Conservation (phyloP, 2,888 invertebrate genomes). For the Cephonodes hylas region DNA sequence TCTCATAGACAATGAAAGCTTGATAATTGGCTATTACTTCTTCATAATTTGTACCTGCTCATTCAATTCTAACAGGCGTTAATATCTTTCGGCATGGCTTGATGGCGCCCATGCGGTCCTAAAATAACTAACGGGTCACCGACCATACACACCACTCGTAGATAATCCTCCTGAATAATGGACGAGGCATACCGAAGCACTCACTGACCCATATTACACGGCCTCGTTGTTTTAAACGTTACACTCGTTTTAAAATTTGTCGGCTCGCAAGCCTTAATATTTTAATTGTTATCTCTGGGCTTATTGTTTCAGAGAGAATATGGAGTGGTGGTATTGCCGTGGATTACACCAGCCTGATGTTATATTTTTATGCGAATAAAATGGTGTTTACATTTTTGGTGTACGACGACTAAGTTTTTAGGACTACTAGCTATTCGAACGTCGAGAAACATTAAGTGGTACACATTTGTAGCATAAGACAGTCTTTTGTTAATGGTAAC, state of each 20-base stretch:
- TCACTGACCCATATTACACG: constrained; percentile 46
- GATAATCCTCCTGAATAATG: constrained; percentile 45
- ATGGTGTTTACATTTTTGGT: no score
- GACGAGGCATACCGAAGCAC: constrained; percentile 36
- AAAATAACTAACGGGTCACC: constrained; percentile 29
- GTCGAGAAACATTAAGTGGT: no score
- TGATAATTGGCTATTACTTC: neutral
- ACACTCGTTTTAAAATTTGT: constrained; percentile 25
- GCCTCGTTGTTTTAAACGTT: constrained; percentile 31
- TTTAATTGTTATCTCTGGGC: constrained; percentile 8
- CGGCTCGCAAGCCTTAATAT: constrained; percentile 13
- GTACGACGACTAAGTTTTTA: no score
- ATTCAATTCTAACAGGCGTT: neutral
- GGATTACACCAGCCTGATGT: no score
- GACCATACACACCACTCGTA: constrained; percentile 23
- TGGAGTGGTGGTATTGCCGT: no score
- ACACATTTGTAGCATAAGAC: no score
- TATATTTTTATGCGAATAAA: neutral
- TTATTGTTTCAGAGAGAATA: neutral
- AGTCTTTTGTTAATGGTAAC: no score
- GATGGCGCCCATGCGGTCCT: constrained; percentile 20
- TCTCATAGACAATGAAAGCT: neutral
- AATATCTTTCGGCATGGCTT: constrained; percentile 1
- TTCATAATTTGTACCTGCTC: neutral
- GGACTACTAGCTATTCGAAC: no score